These are phyloP conservation scores for Drosophila novamexicana DNA, from an alignment of 1,140 invertebrate genomes.

Conservation along the genomic window DNA sequence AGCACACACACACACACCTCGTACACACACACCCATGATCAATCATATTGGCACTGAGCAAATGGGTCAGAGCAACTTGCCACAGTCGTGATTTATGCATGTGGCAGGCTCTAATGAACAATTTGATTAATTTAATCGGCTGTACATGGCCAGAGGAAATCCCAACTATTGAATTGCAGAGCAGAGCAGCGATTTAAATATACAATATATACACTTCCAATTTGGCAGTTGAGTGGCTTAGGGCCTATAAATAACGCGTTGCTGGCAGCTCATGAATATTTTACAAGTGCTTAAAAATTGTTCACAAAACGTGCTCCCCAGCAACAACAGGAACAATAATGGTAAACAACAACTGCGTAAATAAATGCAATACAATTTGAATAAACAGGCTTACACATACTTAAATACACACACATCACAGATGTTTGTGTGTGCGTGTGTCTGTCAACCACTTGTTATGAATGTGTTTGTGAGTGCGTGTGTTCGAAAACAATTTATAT, in stretches of 20 bases:
- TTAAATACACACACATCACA: conserved; percentile 66
- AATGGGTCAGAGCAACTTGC: conserved; percentile 42
- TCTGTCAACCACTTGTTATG: conserved; percentile 78
- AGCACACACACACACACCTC: conserved; percentile 5
- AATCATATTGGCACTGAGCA: conserved; percentile 60
- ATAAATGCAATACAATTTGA: conserved; percentile 77
- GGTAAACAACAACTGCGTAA: conserved; percentile 49
- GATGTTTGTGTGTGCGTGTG: conserved; percentile 4
- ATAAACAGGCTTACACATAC: conserved; percentile 79
- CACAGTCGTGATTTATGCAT: conserved; percentile 44
- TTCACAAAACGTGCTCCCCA: conserved; percentile 37
- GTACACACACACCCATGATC: conserved; percentile 38
- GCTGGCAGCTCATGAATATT: conserved; percentile 64
- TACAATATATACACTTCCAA: conserved; percentile 16
- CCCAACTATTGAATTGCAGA: neutral
- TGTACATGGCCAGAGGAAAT: conserved; percentile 42
- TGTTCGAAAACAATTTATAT: conserved; percentile 71
- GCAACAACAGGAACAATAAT: conserved; percentile 11
- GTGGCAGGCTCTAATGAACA: conserved; percentile 55
- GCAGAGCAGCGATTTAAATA: conserved; percentile 6
- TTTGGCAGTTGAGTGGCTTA: conserved; percentile 49
- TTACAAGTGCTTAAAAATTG: conserved; percentile 71
- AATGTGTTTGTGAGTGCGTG: conserved; percentile 18
- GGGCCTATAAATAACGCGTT: conserved; percentile 21
- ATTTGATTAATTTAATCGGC: conserved; percentile 65